phyloP scores from a whole-genome alignment of 2,888 invertebrate species.

The Acleris sparsana region DNA sequence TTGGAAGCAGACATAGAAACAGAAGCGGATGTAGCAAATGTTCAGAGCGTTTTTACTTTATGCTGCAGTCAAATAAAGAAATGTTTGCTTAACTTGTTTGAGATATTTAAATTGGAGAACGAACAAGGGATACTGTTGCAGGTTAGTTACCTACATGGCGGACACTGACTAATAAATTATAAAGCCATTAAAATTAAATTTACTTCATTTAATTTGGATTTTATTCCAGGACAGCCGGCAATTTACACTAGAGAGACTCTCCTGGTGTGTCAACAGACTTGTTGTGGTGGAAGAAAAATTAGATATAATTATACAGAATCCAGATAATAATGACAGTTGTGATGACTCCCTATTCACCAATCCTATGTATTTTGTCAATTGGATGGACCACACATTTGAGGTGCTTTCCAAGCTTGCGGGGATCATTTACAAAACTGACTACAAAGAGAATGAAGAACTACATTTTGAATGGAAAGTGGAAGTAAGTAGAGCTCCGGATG shows the following conservation, averaged over 20 bases:
- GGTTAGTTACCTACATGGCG: constrained; percentile 47
- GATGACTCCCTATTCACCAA: constrained; percentile 57
- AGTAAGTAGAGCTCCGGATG: constrained; percentile 49
- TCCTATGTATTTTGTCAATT: constrained; percentile 76
- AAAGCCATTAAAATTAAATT: background rate
- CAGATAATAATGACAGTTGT: constrained; percentile 41
- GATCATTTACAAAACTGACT: constrained; percentile 61
- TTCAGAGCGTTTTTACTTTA: constrained; percentile 62
- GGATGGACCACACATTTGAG: constrained; percentile 78
- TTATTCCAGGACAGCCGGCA: constrained; percentile 67
- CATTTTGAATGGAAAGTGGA: constrained; percentile 61
- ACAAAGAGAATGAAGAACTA: constrained; percentile 52
- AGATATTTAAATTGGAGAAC: constrained; percentile 68
- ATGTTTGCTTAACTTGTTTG: constrained; percentile 63
- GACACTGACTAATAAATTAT: background rate
- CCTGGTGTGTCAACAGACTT: constrained; percentile 69
- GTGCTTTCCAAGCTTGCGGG: constrained; percentile 62
- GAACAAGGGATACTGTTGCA: constrained; percentile 50
- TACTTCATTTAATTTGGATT: background rate
- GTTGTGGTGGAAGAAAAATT: constrained; percentile 54
- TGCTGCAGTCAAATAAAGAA: constrained; percentile 74
- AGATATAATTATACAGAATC: constrained; percentile 38
- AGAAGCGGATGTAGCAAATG: constrained; percentile 46
- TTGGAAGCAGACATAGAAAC: constrained; percentile 44
- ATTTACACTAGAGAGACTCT: constrained; percentile 65